Percentiles rank a stretch among this genome's conserved stretches.
These are phyloP conservation scores for Onychostruthus taczanowskii DNA, from an alignment of 2,113 vertebrate species.

Conservation along the genomic window DNA sequence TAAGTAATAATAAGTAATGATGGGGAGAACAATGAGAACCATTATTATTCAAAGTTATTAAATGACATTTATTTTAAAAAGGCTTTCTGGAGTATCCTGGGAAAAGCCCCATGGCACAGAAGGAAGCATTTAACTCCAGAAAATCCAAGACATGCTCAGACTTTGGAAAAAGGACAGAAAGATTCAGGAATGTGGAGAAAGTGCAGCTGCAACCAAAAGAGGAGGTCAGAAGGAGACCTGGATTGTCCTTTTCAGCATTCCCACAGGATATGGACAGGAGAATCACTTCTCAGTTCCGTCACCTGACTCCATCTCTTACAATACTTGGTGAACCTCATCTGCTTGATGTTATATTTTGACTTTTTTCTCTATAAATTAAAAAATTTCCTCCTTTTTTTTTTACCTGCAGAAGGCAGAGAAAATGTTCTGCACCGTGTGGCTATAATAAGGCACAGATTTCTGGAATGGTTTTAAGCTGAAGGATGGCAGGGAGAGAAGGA, in stretches of 20 bases:
- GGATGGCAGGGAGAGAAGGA: background rate
- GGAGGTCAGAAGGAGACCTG: background rate
- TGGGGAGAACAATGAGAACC: background rate
- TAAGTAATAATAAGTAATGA: background rate
- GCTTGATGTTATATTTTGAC: background rate
- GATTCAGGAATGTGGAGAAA: background rate
- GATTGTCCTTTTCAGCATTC: background rate
- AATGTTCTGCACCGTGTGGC: background rate
- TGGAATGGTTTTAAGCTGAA: background rate
- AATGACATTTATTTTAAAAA: background rate
- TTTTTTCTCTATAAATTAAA: background rate
- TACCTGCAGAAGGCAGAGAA: background rate
- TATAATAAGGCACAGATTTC: accelerated
- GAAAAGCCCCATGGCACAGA: background rate
- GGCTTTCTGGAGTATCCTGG: background rate
- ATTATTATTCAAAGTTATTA: background rate
- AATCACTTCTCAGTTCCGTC: background rate
- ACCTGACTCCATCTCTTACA: background rate
- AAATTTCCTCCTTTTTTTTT: background rate
- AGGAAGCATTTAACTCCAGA: background rate
- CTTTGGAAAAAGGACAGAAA: background rate
- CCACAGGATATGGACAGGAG: background rate
- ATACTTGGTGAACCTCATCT: background rate
- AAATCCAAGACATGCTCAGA: accelerated
- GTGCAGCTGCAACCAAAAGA: background rate